Conservation (phyloP, 2,797 vertebrate species). For the Ciconia nigra region DNA sequence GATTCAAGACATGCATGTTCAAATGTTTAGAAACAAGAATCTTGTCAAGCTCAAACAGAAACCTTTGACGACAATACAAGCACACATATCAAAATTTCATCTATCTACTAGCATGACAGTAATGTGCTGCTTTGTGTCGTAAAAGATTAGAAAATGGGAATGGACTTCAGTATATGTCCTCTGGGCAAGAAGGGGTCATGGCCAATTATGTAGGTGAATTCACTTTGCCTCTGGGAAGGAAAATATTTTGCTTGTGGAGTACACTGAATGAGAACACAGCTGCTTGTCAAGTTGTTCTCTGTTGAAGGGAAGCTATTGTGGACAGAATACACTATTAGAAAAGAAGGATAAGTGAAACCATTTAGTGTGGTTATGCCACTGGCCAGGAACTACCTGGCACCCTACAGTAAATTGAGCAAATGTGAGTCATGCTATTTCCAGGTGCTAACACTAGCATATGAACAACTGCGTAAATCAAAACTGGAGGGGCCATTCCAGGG, state of each 20-base stretch:
- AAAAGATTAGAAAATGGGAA: constrained; percentile 14
- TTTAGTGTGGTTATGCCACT: neutral
- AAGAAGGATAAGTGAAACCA: neutral
- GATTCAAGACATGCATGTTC: constrained; percentile 30
- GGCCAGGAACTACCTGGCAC: neutral
- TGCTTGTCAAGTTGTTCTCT: neutral
- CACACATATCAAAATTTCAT: constrained; percentile 60
- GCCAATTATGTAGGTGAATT: constrained; percentile 42
- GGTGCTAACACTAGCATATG: neutral
- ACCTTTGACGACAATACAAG: constrained; percentile 33
- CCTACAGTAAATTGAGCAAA: neutral
- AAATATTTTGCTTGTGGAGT: neutral
- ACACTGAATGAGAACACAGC: neutral
- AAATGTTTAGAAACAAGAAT: constrained; percentile 56
- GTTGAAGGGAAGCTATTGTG: neutral
- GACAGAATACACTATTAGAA: neutral
- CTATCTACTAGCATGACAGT: constrained; percentile 12
- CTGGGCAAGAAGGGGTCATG: neutral
- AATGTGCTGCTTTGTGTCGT: neutral
- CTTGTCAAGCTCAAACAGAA: constrained; percentile 40
- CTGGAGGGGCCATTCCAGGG: neutral
- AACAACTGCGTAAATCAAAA: neutral
- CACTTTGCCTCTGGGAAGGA: constrained; percentile 6
- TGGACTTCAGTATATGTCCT: neutral
- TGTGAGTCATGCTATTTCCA: neutral